phyloP scores from a whole-genome alignment of 2,888 invertebrate genomes.

The Aleiodes leptofemur region DNA sequence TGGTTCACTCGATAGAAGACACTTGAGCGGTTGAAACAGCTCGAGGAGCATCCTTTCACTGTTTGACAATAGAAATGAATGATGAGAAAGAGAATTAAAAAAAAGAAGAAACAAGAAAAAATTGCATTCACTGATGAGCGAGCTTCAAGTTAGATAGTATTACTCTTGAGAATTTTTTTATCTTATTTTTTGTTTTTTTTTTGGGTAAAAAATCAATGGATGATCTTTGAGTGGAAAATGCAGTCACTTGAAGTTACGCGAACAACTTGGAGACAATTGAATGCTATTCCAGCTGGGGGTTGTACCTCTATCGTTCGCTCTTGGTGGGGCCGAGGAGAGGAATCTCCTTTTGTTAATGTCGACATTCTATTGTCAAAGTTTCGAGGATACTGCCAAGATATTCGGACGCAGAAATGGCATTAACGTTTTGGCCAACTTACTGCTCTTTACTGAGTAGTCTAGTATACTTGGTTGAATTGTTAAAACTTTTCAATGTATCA shows the following conservation, averaged over 20 bases:
- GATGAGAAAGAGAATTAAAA: conserved; percentile 7
- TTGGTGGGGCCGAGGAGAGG: neutral
- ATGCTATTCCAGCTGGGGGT: neutral
- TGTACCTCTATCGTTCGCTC: conserved; percentile 43
- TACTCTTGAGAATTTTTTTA: neutral
- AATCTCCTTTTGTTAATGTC: conserved; percentile 42
- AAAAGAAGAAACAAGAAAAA: neutral
- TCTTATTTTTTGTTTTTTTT: too few species aligned
- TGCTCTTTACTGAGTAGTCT: conserved; percentile 3
- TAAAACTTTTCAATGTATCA: conserved; percentile 32
- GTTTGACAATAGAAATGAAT: neutral
- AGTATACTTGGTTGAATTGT: neutral
- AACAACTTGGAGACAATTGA: conserved; percentile 41
- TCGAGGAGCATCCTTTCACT: conserved; percentile 60
- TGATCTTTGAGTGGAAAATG: conserved; percentile 23
- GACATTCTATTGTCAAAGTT: conserved; percentile 57
- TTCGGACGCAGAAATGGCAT: conserved; percentile 31
- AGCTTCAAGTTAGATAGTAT: conserved; percentile 20
- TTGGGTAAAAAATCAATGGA: conserved; percentile 2
- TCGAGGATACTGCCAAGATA: conserved; percentile 24
- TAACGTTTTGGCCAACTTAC: conserved; percentile 25
- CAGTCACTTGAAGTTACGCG: conserved; percentile 22
- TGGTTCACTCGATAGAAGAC: conserved; percentile 58
- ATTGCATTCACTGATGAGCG: neutral
- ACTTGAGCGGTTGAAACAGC: conserved; percentile 61